Evolutionary conservation across 2,113 vertebrate species (phyloP), one percentile per base, ranked within the genome.

Genomic region (Aegithalos caudatus): DNA sequence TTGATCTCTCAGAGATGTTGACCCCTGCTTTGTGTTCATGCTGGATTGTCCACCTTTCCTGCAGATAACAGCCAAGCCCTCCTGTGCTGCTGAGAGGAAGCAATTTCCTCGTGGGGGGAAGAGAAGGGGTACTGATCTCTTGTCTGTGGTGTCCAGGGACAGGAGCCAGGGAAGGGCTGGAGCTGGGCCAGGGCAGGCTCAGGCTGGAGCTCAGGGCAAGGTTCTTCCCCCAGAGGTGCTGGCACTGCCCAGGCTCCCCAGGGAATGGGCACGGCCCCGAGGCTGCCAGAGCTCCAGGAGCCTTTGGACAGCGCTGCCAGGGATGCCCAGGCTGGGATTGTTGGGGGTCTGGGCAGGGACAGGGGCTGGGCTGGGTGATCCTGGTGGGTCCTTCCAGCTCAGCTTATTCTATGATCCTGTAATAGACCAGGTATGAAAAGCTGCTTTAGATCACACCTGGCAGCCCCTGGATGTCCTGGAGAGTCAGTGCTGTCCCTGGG

Each of bases 271-370:
- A 35, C 82, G 7, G 82, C 82, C 82, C 61, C 44, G 51, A 57
- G 82, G 82, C 82, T 85, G 82, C 82, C 82, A 86, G 35, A 86
- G 82, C 82, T 76, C 71, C 82, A 66, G 71, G 82, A 48, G 71
- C 7, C 4, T 35, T 86, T 86, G 82, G 82, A 0, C 82, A 86
- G 19, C 58, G 3, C 81, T 85, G 38, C 82, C 82, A 85, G 71
- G 82, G 82, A 8, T 76, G 82, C 3, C 2, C 71, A 50, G 83
- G 61, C 2, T 35, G 83, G 61, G 37, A 1, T 1, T 86, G 82
- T 1, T 58, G 82, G 50, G 60, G 1, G 35, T 11, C 62, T 86
- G 83, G 0, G 62, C 83, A 77, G 83, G 71, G 53, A 1, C 9
- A n/a, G 50, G 81, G 5, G 23, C 4, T 33, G 58, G 2, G 0